Percentiles rank a stretch among this genome's conserved stretches.
Conservation (phyloP, 1,140 invertebrate genomes). For the Lithobius niger region DNA sequence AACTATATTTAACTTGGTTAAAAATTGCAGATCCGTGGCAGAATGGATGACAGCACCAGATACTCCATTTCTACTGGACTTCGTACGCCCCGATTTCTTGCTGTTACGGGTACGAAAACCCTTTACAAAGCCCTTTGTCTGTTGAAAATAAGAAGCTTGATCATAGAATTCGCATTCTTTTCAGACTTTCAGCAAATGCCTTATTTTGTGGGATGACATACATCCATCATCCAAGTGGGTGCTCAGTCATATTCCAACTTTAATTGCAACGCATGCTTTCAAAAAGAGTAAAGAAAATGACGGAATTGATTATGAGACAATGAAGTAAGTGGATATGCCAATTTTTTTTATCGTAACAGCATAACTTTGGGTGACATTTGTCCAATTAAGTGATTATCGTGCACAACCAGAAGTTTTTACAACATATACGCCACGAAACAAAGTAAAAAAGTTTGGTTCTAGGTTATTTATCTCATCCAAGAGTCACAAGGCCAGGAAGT, state of each 20-base stretch:
- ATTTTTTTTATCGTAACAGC: neutral
- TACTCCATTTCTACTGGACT: slow-evolving; percentile 80
- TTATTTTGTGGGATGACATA: slow-evolving; percentile 79
- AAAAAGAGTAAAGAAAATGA: slow-evolving; percentile 21
- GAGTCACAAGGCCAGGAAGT: too few species aligned
- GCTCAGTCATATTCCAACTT: slow-evolving; percentile 59
- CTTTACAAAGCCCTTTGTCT: too few species aligned
- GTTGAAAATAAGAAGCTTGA: too few species aligned
- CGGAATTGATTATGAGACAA: slow-evolving; percentile 79
- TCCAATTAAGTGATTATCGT: too few species aligned
- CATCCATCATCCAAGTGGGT: slow-evolving; percentile 71
- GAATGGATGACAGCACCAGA: slow-evolving; percentile 83
- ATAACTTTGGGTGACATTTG: neutral
- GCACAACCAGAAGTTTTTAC: too few species aligned
- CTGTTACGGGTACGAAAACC: slow-evolving; percentile 52
- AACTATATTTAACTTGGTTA: too few species aligned
- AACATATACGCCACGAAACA: too few species aligned
- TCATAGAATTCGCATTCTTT: too few species aligned
- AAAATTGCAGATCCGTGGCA: slow-evolving; percentile 63
- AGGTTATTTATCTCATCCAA: too few species aligned
- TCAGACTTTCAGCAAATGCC: slow-evolving; percentile 52
- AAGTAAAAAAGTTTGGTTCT: too few species aligned
- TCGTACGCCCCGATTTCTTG: slow-evolving; percentile 84
- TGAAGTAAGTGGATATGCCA: slow-evolving; percentile 54
- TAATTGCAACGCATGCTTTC: slow-evolving; percentile 49